Conservation (phyloP, 2,113 vertebrate genomes). For the Larimichthys crocea region DNA sequence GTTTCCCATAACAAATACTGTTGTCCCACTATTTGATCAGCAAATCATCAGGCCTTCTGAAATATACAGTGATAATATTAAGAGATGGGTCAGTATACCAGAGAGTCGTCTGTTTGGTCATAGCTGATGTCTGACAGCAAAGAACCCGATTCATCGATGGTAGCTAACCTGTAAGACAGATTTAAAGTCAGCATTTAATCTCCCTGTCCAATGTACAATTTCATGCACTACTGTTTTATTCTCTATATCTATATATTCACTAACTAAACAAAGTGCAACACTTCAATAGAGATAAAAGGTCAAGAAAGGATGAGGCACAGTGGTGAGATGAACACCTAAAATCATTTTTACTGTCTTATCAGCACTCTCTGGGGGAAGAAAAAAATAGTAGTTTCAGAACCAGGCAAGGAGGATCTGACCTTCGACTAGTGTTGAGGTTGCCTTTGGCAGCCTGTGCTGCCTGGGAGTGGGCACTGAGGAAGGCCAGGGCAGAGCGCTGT, state of each 20-base stretch:
- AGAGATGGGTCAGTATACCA: constrained; percentile 83
- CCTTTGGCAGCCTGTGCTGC: constrained; percentile 69
- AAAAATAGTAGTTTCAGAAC: neutral
- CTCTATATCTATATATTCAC: neutral
- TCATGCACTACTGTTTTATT: neutral
- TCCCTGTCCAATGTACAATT: no score
- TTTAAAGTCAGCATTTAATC: neutral
- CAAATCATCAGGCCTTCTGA: neutral
- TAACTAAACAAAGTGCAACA: neutral
- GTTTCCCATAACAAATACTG: neutral
- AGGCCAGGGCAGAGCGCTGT: constrained; percentile 92
- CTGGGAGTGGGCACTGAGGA: constrained; percentile 89
- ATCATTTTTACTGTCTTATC: neutral
- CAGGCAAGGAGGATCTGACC: constrained; percentile 75
- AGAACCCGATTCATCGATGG: constrained; percentile 94
- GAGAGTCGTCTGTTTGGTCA: constrained; percentile 94
- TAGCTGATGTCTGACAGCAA: constrained; percentile 97
- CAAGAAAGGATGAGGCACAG: neutral
- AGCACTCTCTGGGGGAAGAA: neutral
- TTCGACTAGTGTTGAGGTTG: constrained; percentile 85
- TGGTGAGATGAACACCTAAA: neutral
- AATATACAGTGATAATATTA: neutral
- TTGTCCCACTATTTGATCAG: neutral
- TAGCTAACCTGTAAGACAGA: constrained; percentile 86
- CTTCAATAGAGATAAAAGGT: neutral